These are phyloP conservation scores for Girardia tigrina DNA, from an alignment of 2,888 invertebrate genomes.

Conservation along the genomic window DNA sequence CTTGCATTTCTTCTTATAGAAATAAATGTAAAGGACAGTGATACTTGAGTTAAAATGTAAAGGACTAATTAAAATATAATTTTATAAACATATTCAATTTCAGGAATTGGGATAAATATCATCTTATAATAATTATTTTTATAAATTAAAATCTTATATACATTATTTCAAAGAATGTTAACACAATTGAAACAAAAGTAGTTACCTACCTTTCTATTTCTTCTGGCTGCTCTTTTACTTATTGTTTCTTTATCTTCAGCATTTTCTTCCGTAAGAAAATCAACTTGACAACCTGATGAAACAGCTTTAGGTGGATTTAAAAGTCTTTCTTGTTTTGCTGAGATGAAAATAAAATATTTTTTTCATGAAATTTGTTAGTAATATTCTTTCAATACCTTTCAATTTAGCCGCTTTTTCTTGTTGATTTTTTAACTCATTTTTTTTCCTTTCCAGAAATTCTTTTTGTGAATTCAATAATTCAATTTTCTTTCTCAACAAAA, in stretches of 20 bases:
- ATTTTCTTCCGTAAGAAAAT: not conserved
- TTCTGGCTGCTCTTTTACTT: not conserved
- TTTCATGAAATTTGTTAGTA: not conserved
- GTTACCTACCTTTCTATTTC: not conserved
- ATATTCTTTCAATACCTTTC: not conserved
- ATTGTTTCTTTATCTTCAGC: not conserved
- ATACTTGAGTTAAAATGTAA: too few species aligned
- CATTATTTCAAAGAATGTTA: too few species aligned
- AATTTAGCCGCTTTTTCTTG: not conserved
- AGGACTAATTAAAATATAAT: too few species aligned
- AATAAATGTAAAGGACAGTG: too few species aligned
- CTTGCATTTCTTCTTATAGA: too few species aligned
- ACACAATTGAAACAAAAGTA: too few species aligned
- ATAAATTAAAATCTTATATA: too few species aligned
- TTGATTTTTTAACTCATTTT: not conserved
- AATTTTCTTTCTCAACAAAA: slow-evolving; percentile 19
- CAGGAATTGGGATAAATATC: too few species aligned
- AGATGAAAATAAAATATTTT: too few species aligned
- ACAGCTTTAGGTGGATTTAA: not conserved
- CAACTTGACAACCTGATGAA: not conserved
- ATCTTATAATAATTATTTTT: too few species aligned
- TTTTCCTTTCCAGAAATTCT: slow-evolving; percentile 9
- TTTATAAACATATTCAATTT: too few species aligned
- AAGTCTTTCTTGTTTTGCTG: slow-evolving; percentile 7
- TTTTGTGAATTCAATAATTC: slow-evolving; percentile 3